A percentile compares a stretch with the other conserved stretches of the same genome.
Conservation (phyloP, 30 jellyfish, hydroid and myxozoan genomes). For the Aurelia sp. region DNA sequence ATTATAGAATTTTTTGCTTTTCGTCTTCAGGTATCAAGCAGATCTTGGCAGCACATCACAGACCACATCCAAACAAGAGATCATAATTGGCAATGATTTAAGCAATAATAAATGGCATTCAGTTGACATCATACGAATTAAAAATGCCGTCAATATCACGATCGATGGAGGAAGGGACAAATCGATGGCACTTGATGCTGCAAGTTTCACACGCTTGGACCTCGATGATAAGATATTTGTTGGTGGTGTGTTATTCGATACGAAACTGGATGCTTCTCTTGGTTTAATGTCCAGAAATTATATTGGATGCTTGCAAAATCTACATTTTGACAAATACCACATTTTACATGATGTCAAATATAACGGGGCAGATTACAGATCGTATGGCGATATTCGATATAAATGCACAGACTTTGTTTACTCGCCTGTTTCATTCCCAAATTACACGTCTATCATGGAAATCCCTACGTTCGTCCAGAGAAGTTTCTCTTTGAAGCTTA, state of each 20-base stretch:
- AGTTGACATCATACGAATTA: slow-evolving; percentile 60
- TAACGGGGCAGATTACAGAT: slow-evolving; percentile 54
- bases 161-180: slow-evolving; percentile 59
- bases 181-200: slow-evolving; percentile 28
- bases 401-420: slow-evolving; percentile 70
- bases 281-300: slow-evolving; percentile 68
- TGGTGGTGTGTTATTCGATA: slow-evolving; percentile 81
- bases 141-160: slow-evolving; percentile 67
- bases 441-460: slow-evolving; percentile 68
- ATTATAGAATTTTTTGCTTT: background rate
- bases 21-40: slow-evolving; percentile 71
- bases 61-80: slow-evolving; percentile 70
- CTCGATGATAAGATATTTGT: slow-evolving; percentile 73
- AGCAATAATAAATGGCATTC: slow-evolving; percentile 91
- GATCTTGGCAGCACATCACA: slow-evolving; percentile 79
- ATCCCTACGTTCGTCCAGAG: slow-evolving; percentile 69
- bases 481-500: slow-evolving; percentile 71
- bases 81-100: slow-evolving; percentile 80
- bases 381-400: slow-evolving; percentile 79
- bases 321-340: slow-evolving; percentile 67
- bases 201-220: slow-evolving; percentile 72
- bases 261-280: slow-evolving; percentile 31
- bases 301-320: slow-evolving; percentile 87
- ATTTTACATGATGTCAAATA: slow-evolving; percentile 81
- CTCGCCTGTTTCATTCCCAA: slow-evolving; percentile 85